phyloP scores from a whole-genome alignment of 2,113 vertebrate species.

The Capricornis sumatraensis region DNA sequence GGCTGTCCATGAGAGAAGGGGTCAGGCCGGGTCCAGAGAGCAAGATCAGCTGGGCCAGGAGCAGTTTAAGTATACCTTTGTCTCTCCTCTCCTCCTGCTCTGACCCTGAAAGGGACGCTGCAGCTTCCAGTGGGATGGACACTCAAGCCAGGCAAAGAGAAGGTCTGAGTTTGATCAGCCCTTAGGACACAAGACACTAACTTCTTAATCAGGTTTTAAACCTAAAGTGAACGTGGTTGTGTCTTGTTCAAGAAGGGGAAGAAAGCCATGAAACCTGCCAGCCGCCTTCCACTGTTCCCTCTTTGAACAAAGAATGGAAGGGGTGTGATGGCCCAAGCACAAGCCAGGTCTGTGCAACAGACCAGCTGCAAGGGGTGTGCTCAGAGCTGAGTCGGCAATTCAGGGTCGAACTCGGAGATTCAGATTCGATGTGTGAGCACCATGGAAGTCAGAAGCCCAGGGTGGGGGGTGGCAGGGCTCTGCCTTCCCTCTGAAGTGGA shows the following conservation, averaged over 20 bases:
- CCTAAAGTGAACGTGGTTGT: neutral
- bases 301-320: neutral
- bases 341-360: neutral
- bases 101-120: neutral
- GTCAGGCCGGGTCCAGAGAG: neutral
- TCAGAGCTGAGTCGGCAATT: accelerated
- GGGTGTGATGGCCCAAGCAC: neutral
- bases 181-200: accelerated
- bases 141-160: neutral
- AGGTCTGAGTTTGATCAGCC: neutral
- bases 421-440: accelerated
- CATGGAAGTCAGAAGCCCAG: neutral
- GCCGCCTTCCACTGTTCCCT: accelerated
- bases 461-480: accelerated
- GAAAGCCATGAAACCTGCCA: neutral
- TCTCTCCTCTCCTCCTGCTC: neutral
- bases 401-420: accelerated
- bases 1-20: neutral
- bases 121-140: neutral
- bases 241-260: neutral
- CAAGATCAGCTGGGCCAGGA: too few relatives aligned
- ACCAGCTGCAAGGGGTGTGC: too few relatives aligned
- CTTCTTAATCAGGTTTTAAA: neutral
- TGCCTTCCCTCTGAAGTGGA: neutral
- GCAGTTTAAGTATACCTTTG: accelerated